Conservation (phyloP, 2,797 vertebrate genomes). For the Manis javanica region DNA sequence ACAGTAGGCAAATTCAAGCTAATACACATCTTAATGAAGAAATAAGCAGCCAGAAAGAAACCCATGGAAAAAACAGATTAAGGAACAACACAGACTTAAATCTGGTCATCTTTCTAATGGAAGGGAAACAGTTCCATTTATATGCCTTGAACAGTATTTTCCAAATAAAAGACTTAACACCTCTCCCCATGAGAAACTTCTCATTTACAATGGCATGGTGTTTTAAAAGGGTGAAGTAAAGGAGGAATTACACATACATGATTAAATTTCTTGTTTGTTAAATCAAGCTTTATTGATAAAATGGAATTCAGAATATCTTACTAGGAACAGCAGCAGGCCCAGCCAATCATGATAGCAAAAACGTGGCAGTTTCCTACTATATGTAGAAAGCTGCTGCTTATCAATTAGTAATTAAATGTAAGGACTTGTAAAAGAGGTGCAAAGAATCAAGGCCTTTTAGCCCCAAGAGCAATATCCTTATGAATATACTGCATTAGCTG, state of each 20-base stretch:
- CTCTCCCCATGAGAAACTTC: constrained; percentile 84
- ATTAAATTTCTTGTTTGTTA: constrained; percentile 89
- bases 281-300: constrained; percentile 93
- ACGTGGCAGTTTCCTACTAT: constrained; percentile 85
- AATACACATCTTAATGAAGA: constrained; percentile 82
- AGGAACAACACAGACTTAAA: constrained; percentile 77
- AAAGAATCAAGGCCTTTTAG: constrained; percentile 84
- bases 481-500: constrained; percentile 74
- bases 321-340: constrained; percentile 90
- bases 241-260: constrained; percentile 89
- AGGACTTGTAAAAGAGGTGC: constrained; percentile 86
- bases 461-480: constrained; percentile 74
- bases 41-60: constrained; percentile 82
- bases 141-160: constrained; percentile 83
- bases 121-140: constrained; percentile 74
- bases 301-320: constrained; percentile 89
- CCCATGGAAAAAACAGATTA: constrained; percentile 79
- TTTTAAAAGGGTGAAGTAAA: constrained; percentile 84
- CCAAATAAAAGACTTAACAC: constrained; percentile 86
- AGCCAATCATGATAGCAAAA: constrained; percentile 88
- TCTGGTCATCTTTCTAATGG: constrained; percentile 80
- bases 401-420: constrained; percentile 85
- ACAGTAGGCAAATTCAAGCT: constrained; percentile 86
- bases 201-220: constrained; percentile 86
- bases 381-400: constrained; percentile 85